Percentiles rank a stretch among this genome's conserved stretches.
phyloP scores from a whole-genome alignment of 1,140 invertebrate genomes.

The Philaenus spumarius region DNA sequence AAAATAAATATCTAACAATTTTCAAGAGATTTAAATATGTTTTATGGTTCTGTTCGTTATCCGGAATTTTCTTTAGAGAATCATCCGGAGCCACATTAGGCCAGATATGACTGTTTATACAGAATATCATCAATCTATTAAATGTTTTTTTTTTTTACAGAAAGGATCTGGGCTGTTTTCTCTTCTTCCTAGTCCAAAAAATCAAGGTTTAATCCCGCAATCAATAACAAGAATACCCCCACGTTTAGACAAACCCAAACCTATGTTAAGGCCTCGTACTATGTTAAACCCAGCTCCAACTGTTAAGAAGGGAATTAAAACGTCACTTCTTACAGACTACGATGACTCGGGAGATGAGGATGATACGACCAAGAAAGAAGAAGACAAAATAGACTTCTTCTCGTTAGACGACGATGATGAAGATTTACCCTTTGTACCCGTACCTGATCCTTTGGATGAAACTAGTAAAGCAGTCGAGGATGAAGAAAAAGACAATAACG shows the following conservation, averaged over 20 bases:
- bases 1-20: too few relatives aligned
- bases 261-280: constrained; percentile 1
- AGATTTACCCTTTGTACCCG: constrained; percentile 10
- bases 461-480: too few relatives aligned
- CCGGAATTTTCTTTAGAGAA: neutral
- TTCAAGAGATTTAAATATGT: too few relatives aligned
- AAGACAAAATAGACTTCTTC: constrained; percentile 31
- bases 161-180: constrained; percentile 28
- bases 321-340: constrained; percentile 24
- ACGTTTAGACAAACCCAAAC: constrained; percentile 9
- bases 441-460: neutral
- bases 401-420: constrained; percentile 25
- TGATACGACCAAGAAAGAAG: constrained; percentile 33
- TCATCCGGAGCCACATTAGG: too few relatives aligned
- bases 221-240: constrained; percentile 4
- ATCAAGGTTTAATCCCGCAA: constrained; percentile 7
- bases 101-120: neutral
- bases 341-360: constrained; percentile 45
- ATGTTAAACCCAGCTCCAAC: constrained; percentile 7
- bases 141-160: constrained; percentile 19
- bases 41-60: neutral
- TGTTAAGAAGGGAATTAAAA: constrained; percentile 3
- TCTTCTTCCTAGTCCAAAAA: constrained; percentile 26
- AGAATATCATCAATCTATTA: too few relatives aligned
- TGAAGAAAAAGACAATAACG: too few relatives aligned